Evolutionary conservation across 2,888 invertebrate species (phyloP), one percentile per base, ranked within the genome.

Genomic region (Caenorhabditis zanzibari): DNA sequence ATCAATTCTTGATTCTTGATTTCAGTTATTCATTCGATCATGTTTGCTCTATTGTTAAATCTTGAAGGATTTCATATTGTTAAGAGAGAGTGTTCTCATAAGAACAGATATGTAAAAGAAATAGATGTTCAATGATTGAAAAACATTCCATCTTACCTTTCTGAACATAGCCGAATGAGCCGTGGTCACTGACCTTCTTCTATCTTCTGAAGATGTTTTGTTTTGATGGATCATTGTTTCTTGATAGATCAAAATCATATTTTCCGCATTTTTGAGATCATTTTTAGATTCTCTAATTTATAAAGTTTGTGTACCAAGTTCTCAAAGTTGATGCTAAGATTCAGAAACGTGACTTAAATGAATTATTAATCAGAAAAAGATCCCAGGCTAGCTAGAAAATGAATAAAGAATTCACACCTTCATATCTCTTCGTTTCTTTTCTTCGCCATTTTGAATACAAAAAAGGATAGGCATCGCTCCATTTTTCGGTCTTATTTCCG

Each of bases 81-180:
- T 22, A 38, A 28, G 28, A 24, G 16, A 24, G 12, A 54, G 26
- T 52, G 52, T 24, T 28, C 54, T 54, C 54, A 14, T 19, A 12
- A 54, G 22, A 61, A 28, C 2, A 14, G 54, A 26, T 6, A 54
- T 28, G 16, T 26, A 54, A 41, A 47, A 47, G 22, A 38, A 44
- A 64, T 47, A 24, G 63, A 44, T 64, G 63, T 64, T 64, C 63
- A 64, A 41, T 16, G 63, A 64, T 64, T 64, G 63, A 64, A 64
- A 41, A 64, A 64, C 47, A 28, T 64, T 44, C 28, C 47, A 19
- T 64, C 58, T 47, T 28, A 16, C 63, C 22, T 64, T 64, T 64
- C 28, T 28, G 38, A 24, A 44, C 44, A 64, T 16, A 44, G 47
- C 19, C 19, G n/a, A 22, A 49, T 10, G 54, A 54, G 54, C 26